Conservation (phyloP, 64 coral and sea anemone genomes). For the Porites lutea region DNA sequence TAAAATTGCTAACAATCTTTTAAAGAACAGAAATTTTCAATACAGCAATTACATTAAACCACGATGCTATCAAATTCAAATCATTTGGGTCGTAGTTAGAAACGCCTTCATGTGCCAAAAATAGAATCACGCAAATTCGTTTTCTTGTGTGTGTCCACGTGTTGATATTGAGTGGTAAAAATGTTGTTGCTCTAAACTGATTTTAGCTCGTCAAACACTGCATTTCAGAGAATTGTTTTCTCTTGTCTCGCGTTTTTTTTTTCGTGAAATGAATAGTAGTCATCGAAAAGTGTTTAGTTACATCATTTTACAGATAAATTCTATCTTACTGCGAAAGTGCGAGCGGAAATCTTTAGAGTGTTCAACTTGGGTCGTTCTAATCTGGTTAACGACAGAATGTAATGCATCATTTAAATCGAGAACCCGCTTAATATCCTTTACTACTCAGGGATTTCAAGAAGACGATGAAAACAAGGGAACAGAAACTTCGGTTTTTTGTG, state of each 20-base stretch:
- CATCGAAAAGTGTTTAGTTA: background rate
- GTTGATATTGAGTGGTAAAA: background rate
- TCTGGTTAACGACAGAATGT: conserved; percentile 6
- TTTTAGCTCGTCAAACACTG: background rate
- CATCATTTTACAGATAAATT: background rate
- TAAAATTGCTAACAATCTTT: background rate
- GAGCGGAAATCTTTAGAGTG: conserved; percentile 22
- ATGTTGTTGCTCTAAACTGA: background rate
- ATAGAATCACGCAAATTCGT: conserved; percentile 32
- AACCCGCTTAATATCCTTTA: conserved; percentile 15
- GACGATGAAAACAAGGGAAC: too few relatives aligned
- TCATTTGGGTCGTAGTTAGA: conserved; percentile 18
- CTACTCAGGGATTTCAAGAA: background rate
- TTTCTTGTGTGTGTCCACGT: background rate
- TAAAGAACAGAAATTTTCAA: background rate
- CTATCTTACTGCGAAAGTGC: background rate
- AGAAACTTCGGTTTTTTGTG: too few relatives aligned
- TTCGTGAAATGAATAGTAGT: background rate
- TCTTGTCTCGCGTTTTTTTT: background rate
- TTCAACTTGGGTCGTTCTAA: conserved; percentile 5
- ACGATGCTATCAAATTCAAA: conserved; percentile 36
- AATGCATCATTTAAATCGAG: conserved; percentile 34
- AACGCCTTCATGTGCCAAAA: background rate
- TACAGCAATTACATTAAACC: background rate
- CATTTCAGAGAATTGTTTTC: background rate